Percentiles rank a stretch among this genome's conserved stretches.
These are phyloP conservation scores for Xiphophorus hellerii DNA, from an alignment of 2,113 vertebrate genomes.

Conservation along the genomic window DNA sequence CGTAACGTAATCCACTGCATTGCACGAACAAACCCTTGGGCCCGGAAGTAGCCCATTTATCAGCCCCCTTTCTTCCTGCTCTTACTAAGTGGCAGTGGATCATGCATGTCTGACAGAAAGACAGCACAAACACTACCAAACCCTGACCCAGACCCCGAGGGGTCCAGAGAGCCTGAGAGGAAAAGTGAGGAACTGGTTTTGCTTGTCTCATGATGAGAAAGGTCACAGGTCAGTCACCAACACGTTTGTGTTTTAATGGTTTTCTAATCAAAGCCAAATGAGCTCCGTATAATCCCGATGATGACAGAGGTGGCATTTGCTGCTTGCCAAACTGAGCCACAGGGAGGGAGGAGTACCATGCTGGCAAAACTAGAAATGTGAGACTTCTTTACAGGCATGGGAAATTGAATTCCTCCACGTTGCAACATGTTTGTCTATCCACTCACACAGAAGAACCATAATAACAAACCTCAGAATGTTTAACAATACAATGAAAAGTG, in stretches of 20 bases:
- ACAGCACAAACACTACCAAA: conserved; percentile 61
- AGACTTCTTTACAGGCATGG: conserved; percentile 51
- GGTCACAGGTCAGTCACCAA: conserved; percentile 51
- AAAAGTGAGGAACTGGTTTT: conserved; percentile 49
- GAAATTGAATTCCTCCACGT: conserved; percentile 48
- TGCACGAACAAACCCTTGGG: conserved; percentile 66
- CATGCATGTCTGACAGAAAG: conserved; percentile 65
- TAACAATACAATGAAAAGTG: conserved; percentile 42
- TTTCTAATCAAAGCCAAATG: conserved; percentile 55
- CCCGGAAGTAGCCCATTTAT: conserved; percentile 75
- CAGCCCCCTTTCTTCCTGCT: conserved; percentile 46
- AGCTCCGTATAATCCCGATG: conserved; percentile 44
- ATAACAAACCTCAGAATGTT: conserved; percentile 42
- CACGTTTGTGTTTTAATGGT: conserved; percentile 46
- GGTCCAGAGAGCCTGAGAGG: conserved; percentile 72
- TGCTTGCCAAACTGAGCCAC: conserved; percentile 47
- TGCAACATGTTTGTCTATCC: conserved; percentile 54
- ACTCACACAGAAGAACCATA: conserved; percentile 50
- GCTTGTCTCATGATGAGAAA: conserved; percentile 63
- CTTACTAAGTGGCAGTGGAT: conserved; percentile 69
- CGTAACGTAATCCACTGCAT: conserved; percentile 66
- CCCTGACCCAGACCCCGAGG: conserved; percentile 65
- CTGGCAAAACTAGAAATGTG: conserved; percentile 43
- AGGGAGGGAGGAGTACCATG: conserved; percentile 32
- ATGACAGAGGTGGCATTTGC: conserved; percentile 51